Base-by-base conservation (phyloP, 2,888 invertebrate genomes). In the Teleiodes luculella region DNA sequence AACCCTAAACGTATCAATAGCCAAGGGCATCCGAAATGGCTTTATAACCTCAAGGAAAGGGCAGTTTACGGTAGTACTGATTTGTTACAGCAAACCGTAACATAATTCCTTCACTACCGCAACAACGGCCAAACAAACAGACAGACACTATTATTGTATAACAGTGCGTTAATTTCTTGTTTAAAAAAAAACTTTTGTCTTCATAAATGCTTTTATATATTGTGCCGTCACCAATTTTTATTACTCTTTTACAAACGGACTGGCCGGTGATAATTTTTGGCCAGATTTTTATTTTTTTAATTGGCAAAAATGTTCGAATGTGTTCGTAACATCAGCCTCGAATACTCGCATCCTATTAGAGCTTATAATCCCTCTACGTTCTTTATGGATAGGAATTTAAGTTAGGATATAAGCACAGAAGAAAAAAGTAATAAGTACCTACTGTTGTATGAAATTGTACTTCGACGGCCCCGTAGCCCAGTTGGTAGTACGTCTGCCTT, bases 21-120 rank as follows among this genome's bases (percentile, higher is more conserved):
- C 47, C 46, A 54, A 46, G 37, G 56, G 37, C 43, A 14, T 13
- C 13, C n/a, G 33, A 57, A 54, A 57, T 54, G 13, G 37, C 35
- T 53, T 56, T 56, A 56, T 45, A 18, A 28, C 43, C 28, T 43
- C 52, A 53, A n/a, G 20, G 14, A 20, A 41, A 3, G 41, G 48
- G 45, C 45, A 52, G 37, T 48, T 50, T 52, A 57, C 57, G 39
- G 57, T 57, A 57, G 57, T 57, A 36, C 13, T 13, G 47, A 47
- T 54, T 55, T 54, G 55, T 55, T 37, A 53, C 43, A 49, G 41
- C 46, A n/a, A 30, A 45, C 54, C 52, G 24, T 49, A 30, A 31
- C 43, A 35, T 57, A 55, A 28, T 43, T 43, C 7, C 13, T 28
- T 43, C 28, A 16, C 43, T 43, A 43, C 43, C 43, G 43, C 43